Evolutionary conservation across 2,888 invertebrate genomes (phyloP).

Genomic region (Crematogaster levior): DNA sequence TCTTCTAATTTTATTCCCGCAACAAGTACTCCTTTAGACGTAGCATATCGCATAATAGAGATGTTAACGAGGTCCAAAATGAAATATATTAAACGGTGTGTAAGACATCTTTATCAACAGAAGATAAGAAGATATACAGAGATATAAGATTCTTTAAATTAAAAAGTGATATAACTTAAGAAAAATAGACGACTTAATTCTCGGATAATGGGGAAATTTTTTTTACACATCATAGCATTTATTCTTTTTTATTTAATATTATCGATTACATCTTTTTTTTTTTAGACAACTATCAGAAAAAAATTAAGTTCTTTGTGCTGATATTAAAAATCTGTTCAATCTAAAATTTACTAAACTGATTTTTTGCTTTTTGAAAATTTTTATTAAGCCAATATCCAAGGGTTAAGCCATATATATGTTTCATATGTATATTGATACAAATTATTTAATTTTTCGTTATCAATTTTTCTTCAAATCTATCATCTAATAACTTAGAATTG

Average conservation of each 20-base stretch:
- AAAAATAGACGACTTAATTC: not conserved
- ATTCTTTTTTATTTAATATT: not conserved
- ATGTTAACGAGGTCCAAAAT: constrained; percentile 66
- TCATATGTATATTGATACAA: constrained; percentile 63
- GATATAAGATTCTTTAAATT: not conserved
- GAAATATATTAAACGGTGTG: constrained; percentile 45
- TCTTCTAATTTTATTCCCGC: constrained; percentile 57
- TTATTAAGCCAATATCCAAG: not conserved
- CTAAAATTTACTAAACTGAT: not conserved
- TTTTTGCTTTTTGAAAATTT: constrained; percentile 34
- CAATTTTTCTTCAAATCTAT: constrained; percentile 40
- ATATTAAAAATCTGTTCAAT: not conserved
- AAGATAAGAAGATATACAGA: constrained; percentile 43
- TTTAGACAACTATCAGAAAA: not conserved
- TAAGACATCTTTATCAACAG: constrained; percentile 56
- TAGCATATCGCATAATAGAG: constrained; percentile 63
- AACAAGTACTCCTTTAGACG: constrained; percentile 60
- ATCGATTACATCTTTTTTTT: constrained; percentile 15
- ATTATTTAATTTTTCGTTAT: constrained; percentile 33
- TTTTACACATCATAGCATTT: not conserved
- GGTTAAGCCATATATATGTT: not conserved
- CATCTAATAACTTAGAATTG: constrained; percentile 2
- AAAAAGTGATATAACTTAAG: constrained; percentile 23
- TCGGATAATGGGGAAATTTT: not conserved
- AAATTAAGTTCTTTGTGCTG: constrained; percentile 41